Base-by-base conservation (phyloP, 2,113 vertebrate species). In the Muntiacus reevesi region DNA sequence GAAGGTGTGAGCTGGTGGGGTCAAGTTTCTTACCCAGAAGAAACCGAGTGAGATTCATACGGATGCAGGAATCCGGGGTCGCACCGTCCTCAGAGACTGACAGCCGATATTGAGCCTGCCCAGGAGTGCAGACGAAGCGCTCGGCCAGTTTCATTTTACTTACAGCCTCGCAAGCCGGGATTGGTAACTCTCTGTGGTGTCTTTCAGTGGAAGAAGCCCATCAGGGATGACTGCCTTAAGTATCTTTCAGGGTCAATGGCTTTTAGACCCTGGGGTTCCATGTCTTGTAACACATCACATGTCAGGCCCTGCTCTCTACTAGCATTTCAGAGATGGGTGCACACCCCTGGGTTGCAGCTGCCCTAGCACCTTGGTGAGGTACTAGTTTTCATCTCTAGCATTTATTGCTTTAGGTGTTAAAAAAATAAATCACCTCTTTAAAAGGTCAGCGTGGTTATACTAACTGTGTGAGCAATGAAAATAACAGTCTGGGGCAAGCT, bases 391-490 rank as follows among this genome's bases (percentile, higher is more conserved):
- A 19, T 57, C 27, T 17, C 30, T 12, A 40, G n/a, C 57, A 1
- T 91, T 76, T 93, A 78, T 88, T 83, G 81, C 67, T 86, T 36
- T 17, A 95, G 81, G 86, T 96, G 84, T 94, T 88, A 87, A 94
- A 92, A 78, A 78, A 92, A 84, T 84, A 97, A 97, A 94, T 96
- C 76, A 87, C 89, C 78, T 89, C 87, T 94, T 96, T 86, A 82
- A 97, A 96, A 98, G 96, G 93, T 97, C 94, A 95, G 0, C 2
- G 17, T 89, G 95, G 82, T 92, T 78, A 33, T 86, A 67, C 94
- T 95, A 67, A 96, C 67, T 47, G 60, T 81, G 87, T 27, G 79
- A 94, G 57, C 62, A 40, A 14, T 74, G 93, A 87, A 93, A 89
- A 60, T 52, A 94, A 36, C 67, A 52, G 76, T 45, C 78, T 50